phyloP scores from a whole-genome alignment of 2,888 invertebrate genomes.

The Pharmacophagus antenor region DNA sequence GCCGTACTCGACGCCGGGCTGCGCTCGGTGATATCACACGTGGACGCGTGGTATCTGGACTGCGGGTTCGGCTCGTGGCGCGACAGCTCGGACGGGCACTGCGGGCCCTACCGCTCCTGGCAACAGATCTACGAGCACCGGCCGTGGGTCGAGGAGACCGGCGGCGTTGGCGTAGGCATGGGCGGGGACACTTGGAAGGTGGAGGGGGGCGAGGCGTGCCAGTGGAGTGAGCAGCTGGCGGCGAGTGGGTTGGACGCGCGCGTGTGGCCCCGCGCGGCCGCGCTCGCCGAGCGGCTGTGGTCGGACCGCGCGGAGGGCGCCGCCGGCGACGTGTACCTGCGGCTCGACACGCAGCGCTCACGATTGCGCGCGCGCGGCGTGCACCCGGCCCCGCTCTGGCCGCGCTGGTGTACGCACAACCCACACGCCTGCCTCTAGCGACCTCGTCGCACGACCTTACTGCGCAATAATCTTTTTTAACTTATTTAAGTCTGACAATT shows the following conservation, averaged over 20 bases:
- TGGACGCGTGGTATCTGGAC: conserved; percentile 93
- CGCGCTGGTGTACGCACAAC: conserved; percentile 88
- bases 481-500: background rate
- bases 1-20: conserved; percentile 89
- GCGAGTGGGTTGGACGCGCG: conserved; percentile 87
- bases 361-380: conserved; percentile 83
- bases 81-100: conserved; percentile 90
- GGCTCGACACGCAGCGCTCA: conserved; percentile 84
- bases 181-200: conserved; percentile 69
- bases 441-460: background rate
- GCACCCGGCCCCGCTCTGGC: conserved; percentile 87
- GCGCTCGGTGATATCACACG: conserved; percentile 89
- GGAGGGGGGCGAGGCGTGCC: conserved; percentile 89
- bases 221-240: conserved; percentile 92
- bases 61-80: conserved; percentile 94
- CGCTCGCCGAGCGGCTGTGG: conserved; percentile 91
- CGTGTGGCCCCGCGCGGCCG: conserved; percentile 91
- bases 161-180: conserved; percentile 42
- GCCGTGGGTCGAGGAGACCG: conserved; percentile 83
- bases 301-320: conserved; percentile 79
- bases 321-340: conserved; percentile 83
- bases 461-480: background rate
- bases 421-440: conserved; percentile 85
- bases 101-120: conserved; percentile 93
- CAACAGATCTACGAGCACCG: conserved; percentile 92